Evolutionary conservation across 2,888 invertebrate species (phyloP), one percentile per base, ranked within the genome.

Genomic region (Drosophila robusta): DNA sequence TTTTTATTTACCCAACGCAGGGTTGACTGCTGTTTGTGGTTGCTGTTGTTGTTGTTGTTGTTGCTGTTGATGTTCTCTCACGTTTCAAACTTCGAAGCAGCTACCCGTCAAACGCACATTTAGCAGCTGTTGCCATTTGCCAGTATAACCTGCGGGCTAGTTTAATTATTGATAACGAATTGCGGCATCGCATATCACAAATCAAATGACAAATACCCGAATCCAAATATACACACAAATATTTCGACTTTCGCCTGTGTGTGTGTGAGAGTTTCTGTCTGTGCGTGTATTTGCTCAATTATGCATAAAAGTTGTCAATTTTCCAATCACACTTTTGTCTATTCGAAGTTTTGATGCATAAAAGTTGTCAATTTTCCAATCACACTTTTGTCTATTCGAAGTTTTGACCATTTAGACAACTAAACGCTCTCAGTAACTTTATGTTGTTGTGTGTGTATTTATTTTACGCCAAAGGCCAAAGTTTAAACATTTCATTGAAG

Each of bases 121-220:
- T 67, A 66, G 50, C 76, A 76, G 79, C 75, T 79, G 80, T 70
- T 65, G 58, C 4, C 58, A 42, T 47, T 68, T 60, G 74, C 44
- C 68, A 50, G 74, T 70, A 47, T 14, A 72, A 72, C 70, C 88
- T 66, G 57, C 45, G 68, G 62, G 52, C 57, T 60, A 5, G 22
- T 61, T 86, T 66, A 72, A 82, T 86, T 86, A 82, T 79, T 86
- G 76, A 75, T 87, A 80, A 63, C 69, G 14, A 58, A 42, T 32
- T 18, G 50, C 26, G 34, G 75, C 63, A 60, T 75, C 69, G 41
- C 50, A 72, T 71, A 45, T 62, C 70, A 52, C 34, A 70, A 54
- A 32, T 7, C 41, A 45, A 75, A 75, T 12, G 46, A 29, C 47
- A 34, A 11, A 18, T 16, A 47, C 36, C 29, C 29, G 9, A 29